Percentiles rank a stretch among this genome's conserved stretches.
Conservation (phyloP, 2,797 vertebrate species). For the Varecia variegata region DNA sequence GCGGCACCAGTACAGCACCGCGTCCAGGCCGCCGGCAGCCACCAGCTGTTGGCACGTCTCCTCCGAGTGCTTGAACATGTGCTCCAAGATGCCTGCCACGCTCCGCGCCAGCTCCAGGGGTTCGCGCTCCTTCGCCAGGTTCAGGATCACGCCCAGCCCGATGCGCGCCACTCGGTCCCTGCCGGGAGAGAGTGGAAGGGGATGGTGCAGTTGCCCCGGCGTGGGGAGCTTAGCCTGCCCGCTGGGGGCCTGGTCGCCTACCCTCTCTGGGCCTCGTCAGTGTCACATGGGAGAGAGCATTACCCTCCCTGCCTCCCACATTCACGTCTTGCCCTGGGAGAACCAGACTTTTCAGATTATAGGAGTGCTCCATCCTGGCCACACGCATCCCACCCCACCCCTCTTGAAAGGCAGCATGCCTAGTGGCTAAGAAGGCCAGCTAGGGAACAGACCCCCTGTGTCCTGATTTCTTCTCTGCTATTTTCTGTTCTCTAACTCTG, state of each 20-base stretch:
- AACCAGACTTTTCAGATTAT: neutral
- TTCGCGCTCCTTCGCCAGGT: conserved; percentile 91
- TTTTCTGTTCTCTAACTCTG: neutral
- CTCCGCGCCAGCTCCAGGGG: conserved; percentile 91
- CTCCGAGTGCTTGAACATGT: conserved; percentile 99
- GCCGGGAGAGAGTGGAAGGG: conserved; percentile 20
- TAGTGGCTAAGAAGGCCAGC: neutral
- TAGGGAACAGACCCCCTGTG: neutral
- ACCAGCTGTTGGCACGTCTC: conserved; percentile 95
- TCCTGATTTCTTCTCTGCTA: neutral
- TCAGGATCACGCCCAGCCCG: conserved; percentile 95
- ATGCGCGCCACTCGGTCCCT: conserved; percentile 96
- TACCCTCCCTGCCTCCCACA: neutral
- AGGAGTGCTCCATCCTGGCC: neutral
- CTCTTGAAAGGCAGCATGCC: neutral
- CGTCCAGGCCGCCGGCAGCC: conserved; percentile 91
- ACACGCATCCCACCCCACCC: neutral
- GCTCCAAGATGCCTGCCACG: conserved; percentile 95
- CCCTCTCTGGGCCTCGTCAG: neutral
- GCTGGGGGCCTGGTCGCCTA: neutral
- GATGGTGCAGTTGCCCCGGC: neutral
- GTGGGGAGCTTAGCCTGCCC: neutral
- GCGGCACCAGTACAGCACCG: conserved; percentile 97
- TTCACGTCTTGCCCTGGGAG: neutral
- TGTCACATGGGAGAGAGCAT: neutral